Conservation (phyloP, 2,888 invertebrate genomes). For the Pimpla rufipes region DNA sequence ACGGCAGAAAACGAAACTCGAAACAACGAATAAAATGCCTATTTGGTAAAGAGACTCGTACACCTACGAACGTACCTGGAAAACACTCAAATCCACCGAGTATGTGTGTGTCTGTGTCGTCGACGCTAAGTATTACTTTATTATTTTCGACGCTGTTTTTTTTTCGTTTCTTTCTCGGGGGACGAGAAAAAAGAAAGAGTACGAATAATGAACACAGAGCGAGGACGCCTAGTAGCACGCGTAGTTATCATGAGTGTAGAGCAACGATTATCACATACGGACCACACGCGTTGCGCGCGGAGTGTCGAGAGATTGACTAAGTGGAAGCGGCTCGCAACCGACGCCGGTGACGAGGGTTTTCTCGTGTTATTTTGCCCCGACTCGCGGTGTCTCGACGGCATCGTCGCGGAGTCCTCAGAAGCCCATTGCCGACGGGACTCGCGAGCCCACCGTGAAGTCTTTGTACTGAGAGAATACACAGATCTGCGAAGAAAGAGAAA, state of each 20-base stretch:
- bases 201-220: constrained; percentile 50
- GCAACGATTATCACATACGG: constrained; percentile 66
- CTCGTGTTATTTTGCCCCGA: constrained; percentile 11
- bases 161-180: not conserved
- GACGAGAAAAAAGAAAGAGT: constrained; percentile 33
- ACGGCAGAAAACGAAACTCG: constrained; percentile 1
- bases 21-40: constrained; percentile 10
- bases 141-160: not conserved
- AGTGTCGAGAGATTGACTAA: constrained; percentile 65
- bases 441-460: constrained; percentile 95
- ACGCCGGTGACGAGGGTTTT: constrained; percentile 1
- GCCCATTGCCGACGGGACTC: constrained; percentile 90
- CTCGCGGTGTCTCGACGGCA: not conserved
- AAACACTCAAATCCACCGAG: constrained; percentile 22
- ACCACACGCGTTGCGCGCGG: constrained; percentile 36
- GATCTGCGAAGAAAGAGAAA: constrained; percentile 89
- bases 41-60: constrained; percentile 41
- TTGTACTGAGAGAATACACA: constrained; percentile 97
- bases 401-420: constrained; percentile 72
- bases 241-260: constrained; percentile 54
- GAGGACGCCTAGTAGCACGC: constrained; percentile 51
- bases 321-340: constrained; percentile 54
- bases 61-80: constrained; percentile 36
- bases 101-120: constrained; percentile 24
- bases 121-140: constrained; percentile 11